Percentiles rank a stretch among this genome's conserved stretches.
phyloP scores from a whole-genome alignment of 1,140 invertebrate genomes.

The Phymorhynchus buccinoides region DNA sequence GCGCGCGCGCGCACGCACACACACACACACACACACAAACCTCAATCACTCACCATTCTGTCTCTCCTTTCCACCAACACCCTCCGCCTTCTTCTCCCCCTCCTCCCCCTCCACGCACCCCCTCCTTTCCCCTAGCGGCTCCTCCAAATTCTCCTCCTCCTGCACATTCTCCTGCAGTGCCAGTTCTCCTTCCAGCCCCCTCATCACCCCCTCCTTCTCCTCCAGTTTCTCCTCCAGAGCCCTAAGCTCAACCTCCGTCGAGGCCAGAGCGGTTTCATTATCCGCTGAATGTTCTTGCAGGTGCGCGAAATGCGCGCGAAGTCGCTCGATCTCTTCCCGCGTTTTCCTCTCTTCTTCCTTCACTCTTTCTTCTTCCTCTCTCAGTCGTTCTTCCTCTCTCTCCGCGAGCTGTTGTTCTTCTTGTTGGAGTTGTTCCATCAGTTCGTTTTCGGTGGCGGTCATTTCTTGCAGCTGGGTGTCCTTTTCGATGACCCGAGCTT shows the following conservation, averaged over 20 bases:
- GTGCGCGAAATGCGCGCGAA: constrained; percentile 77
- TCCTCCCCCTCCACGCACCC: constrained; percentile 83
- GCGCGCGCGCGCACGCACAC: not conserved
- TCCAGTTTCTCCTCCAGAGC: constrained; percentile 78
- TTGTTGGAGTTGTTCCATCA: constrained; percentile 87
- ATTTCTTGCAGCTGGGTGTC: constrained; percentile 82
- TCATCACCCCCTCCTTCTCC: constrained; percentile 73
- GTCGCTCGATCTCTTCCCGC: constrained; percentile 84
- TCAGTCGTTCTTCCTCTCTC: constrained; percentile 54
- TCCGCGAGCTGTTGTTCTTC: constrained; percentile 61
- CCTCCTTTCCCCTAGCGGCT: too few relatives aligned
- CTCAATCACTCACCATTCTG: not conserved
- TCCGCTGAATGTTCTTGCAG: constrained; percentile 80
- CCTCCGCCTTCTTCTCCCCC: constrained; percentile 22
- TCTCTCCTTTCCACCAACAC: not conserved
- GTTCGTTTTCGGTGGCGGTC: constrained; percentile 78
- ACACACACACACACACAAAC: not conserved
- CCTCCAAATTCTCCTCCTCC: constrained; percentile 89
- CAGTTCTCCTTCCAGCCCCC: constrained; percentile 88
- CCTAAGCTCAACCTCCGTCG: constrained; percentile 77
- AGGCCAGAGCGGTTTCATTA: constrained; percentile 39
- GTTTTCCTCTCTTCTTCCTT: constrained; percentile 84
- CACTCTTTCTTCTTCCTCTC: constrained; percentile 68
- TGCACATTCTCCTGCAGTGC: too few relatives aligned
- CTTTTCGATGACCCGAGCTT: constrained; percentile 88